Evolutionary conservation across 2,888 invertebrate species (phyloP), one percentile per base, ranked within the genome.

Genomic region (Lepidochitona cinerea): DNA sequence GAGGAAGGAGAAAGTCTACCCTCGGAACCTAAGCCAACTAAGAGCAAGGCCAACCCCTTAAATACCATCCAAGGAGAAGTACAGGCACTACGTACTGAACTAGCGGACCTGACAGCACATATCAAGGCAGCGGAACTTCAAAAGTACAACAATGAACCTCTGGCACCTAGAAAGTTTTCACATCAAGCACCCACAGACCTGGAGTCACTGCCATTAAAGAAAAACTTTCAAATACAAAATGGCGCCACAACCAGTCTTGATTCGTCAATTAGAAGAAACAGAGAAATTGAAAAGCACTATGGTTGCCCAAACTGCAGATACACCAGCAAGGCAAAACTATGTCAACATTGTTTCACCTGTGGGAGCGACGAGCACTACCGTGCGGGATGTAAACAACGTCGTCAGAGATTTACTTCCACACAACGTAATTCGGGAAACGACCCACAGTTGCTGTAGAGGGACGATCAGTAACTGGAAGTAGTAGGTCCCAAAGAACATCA

Each of bases 321-420:
- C 2, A 59, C 59, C 59, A 23, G 4, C 23, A 32, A 66, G 32
- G 66, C 37, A n/a, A 37, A 14, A 36, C 66, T 14, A 9, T 66
- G 66, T 35, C 12, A 26, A 36, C 66, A 66, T 26, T 66, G 66
- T n/a, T 37, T 35, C 26, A 14, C n/a, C 37, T 66, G 66, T 26
- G 66, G 66, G 14, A 66, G 66, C 37, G 23, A 23, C 18, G 66
- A 66, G n/a, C 66, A 66, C 12, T 66, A 37, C 29, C n/a, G 32
- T 12, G 66, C 66, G 18, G 66, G 66, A 18, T 66, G 66, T n/a
- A n/a, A n/a, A n/a, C n/a, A n/a, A n/a, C n/a, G n/a, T 36, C n/a
- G n/a, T n/a, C n/a, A n/a, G n/a, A n/a, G n/a, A n/a, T n/a, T n/a
- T n/a, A n/a, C n/a, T n/a, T n/a, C n/a, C n/a, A n/a, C n/a, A n/a